Base-by-base conservation (phyloP, 92 coral and sea anemone species). In the Parazoanthus darwini region DNA sequence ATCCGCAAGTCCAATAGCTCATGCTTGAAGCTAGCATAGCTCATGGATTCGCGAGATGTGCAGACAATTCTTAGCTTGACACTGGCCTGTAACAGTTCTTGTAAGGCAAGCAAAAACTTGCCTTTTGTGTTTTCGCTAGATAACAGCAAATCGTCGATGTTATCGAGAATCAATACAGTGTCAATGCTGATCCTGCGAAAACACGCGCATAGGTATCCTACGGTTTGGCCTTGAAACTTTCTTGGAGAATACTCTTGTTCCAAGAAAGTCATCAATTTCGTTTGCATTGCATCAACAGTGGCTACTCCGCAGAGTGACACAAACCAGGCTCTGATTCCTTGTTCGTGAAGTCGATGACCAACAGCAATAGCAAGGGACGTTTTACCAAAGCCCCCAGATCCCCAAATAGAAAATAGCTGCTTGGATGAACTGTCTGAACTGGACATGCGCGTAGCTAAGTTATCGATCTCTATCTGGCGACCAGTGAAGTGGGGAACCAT, bases 41-140 rank as follows among this genome's bases (percentile, higher is more conserved):
- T 42, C 81, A 43, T 77, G 0, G 58, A 14, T 46, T 77, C 81
- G 16, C 81, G 81, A 39, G 81, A 39, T 6, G 81, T 77, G 81
- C 81, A 77, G 81, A 77, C 15, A 42, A 29, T 29, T 29, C 33
- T 39, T 20, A 37, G 48, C 9, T 6, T 76, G 80, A 38, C 22
- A 18, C 51, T 36, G 54, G 43, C n/a, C 48, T 13, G 51, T 37
- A 37, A 18, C 20, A 38, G 22, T 38, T 14, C 20, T 13, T 20
- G 9, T 43, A 38, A 0, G 22, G 13, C 38, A 7, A 14, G 50
- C 15, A 37, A 22, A 71, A 71, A 71, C 13, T 71, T 26, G 39
- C 39, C 15, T 29, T 29, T 29, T 29, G 33, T 29, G 33, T 71
- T 23, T 5, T 36, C 76, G 10, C 25, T 33, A 29, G 33, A 29